Percentiles rank a stretch among this genome's conserved stretches.
phyloP scores from a whole-genome alignment of 2,113 vertebrate species.

The Podarcis cretensis region DNA sequence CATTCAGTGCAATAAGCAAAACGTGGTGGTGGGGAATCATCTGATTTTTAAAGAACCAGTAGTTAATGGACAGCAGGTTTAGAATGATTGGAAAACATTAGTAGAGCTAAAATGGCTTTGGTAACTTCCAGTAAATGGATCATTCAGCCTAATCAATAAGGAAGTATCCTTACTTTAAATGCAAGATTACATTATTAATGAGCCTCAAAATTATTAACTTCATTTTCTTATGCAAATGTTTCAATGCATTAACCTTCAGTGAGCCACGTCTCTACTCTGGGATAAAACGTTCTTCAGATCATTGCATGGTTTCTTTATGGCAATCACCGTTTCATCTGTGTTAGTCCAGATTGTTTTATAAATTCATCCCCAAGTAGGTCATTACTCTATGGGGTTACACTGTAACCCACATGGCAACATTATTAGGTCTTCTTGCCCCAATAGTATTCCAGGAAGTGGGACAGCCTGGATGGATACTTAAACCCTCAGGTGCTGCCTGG shows the following conservation, averaged over 20 bases:
- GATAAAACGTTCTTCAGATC: background rate
- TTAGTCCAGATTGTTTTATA: background rate
- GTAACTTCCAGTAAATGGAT: conserved; percentile 39
- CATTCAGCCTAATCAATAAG: conserved; percentile 51
- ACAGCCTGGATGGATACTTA: too few relatives aligned
- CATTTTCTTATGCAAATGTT: background rate
- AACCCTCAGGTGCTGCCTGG: too few relatives aligned
- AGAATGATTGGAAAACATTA: conserved; percentile 64
- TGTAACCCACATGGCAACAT: background rate
- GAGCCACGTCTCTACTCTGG: background rate
- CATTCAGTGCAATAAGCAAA: conserved; percentile 5
- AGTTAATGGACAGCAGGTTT: conserved; percentile 47
- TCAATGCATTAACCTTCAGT: background rate
- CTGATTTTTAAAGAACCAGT: conserved; percentile 42
- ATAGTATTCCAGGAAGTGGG: background rate
- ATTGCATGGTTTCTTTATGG: background rate
- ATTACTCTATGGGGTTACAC: background rate
- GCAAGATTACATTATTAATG: conserved; percentile 54
- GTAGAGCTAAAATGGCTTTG: conserved; percentile 23
- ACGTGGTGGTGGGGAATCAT: conserved; percentile 25
- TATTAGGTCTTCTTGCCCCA: too few relatives aligned
- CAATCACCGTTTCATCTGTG: background rate
- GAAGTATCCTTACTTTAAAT: conserved; percentile 46
- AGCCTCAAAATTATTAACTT: conserved; percentile 5
- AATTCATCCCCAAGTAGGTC: background rate